Evolutionary conservation across 2,888 invertebrate species (phyloP).

Genomic region (Meloe dianella): DNA sequence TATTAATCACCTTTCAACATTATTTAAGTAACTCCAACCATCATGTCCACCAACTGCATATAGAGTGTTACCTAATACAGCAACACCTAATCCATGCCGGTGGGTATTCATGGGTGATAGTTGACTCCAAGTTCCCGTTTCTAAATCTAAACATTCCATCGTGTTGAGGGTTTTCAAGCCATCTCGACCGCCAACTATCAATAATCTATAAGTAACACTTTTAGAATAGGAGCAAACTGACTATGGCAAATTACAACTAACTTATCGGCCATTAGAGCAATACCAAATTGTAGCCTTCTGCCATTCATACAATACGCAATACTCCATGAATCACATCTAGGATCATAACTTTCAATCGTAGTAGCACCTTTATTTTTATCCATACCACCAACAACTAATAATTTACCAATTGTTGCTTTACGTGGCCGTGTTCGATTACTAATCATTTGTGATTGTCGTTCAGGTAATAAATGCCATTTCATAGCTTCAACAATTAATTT

Average conservation of each 20-base stretch:
- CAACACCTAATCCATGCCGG: constrained; percentile 80
- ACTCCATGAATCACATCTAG: constrained; percentile 80
- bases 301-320: constrained; percentile 79
- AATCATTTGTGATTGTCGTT: constrained; percentile 77
- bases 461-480: constrained; percentile 91
- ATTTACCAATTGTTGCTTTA: constrained; percentile 88
- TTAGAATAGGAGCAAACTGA: neutral
- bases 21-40: constrained; percentile 93
- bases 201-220: constrained; percentile 60
- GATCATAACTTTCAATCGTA: constrained; percentile 88
- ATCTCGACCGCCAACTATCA: constrained; percentile 90
- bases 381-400: constrained; percentile 91
- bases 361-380: constrained; percentile 91
- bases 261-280: constrained; percentile 82
- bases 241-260: constrained; percentile 37
- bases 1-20: constrained; percentile 74
- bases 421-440: constrained; percentile 85
- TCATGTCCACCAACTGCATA: constrained; percentile 97
- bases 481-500: constrained; percentile 91
- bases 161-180: constrained; percentile 93
- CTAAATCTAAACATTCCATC: constrained; percentile 88
- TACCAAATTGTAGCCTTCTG: constrained; percentile 87
- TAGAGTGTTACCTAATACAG: constrained; percentile 80
- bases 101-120: constrained; percentile 90
- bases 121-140: constrained; percentile 78